Conservation (phyloP, 2,888 invertebrate species). For the Shargacucullia verbasci region DNA sequence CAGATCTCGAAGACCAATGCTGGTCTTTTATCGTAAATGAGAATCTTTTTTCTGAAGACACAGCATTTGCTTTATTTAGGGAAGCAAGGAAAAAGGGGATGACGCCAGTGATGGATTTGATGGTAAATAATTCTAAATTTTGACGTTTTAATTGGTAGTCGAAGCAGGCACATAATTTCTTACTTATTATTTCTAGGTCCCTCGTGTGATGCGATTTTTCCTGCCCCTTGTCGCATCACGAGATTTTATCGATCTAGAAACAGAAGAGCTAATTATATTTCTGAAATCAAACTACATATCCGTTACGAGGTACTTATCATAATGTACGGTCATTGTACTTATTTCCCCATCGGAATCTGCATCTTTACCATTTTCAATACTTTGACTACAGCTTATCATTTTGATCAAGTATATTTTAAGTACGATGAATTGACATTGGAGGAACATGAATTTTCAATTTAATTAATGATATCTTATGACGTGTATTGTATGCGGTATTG, state of each 20-base stretch:
- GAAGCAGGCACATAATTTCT: background rate
- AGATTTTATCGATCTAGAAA: slow-evolving; percentile 91
- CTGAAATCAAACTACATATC: slow-evolving; percentile 92
- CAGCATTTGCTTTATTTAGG: slow-evolving; percentile 91
- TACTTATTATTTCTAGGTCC: slow-evolving; percentile 76
- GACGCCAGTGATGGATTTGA: slow-evolving; percentile 91
- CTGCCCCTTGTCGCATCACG: slow-evolving; percentile 93
- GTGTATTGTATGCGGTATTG: background rate
- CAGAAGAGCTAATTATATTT: slow-evolving; percentile 91
- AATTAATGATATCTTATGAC: background rate
- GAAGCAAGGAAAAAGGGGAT: slow-evolving; percentile 89
- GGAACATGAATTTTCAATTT: slow-evolving; percentile 10
- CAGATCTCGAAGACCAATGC: slow-evolving; percentile 93
- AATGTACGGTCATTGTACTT: background rate
- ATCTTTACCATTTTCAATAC: background rate
- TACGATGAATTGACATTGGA: slow-evolving; percentile 3
- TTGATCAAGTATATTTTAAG: background rate
- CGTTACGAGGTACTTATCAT: slow-evolving; percentile 90
- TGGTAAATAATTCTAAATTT: slow-evolving; percentile 75
- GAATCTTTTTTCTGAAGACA: slow-evolving; percentile 92
- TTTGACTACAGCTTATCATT: background rate
- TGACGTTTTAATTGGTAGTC: too few species aligned
- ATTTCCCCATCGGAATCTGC: background rate
- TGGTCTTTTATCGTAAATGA: slow-evolving; percentile 93
- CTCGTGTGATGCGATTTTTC: slow-evolving; percentile 93